Evolutionary conservation across 2,888 invertebrate genomes (phyloP), one percentile per base, ranked within the genome.

Genomic region (Nesidiocoris tenuis): DNA sequence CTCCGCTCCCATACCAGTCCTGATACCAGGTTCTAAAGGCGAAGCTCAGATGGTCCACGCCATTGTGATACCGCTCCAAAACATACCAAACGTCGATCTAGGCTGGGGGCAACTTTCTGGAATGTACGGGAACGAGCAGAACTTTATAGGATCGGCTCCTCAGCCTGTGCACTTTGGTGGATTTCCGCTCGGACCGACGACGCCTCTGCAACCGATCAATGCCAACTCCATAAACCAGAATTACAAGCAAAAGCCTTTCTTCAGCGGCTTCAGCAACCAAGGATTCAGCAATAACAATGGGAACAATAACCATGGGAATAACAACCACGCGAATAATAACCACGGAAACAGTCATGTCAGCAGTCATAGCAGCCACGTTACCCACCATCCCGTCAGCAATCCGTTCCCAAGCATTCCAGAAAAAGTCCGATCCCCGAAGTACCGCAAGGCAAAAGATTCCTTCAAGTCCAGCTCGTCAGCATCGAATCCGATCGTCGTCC

Each of bases 11-110:
- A 54, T 78, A 2, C 77, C 78, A 16, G 76, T 78, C 1, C 61
- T 74, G 22, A 65, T 78, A n/a, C 78, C 78, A 25, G 78, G 76
- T 12, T 55, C 68, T 21, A 74, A 77, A 59, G 77, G 77, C 1
- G 77, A 77, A 22, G 77, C 76, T n/a, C 71, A 77, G 54, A 78
- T 78, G 78, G 76, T 78, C 2, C 78, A 72, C 21, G 78, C 78
- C 3, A 76, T 78, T 18, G 78, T 78, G 57, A 78, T 78, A 17
- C 78, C 78, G 21, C 61, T 78, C 0, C 74, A 78, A 18, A 75
- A 17, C 61, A 23, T 75, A 18, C 75, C 75, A 21, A 67, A 75
- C 22, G 61, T 68, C 9, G 75, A 75, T 19, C 61, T 75, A 1
- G 59, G 59, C n/a, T 75, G 75, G 75, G 75, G 68, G 1, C 64